A percentile compares a stretch with the other conserved stretches of the same genome.
Conservation (phyloP, 2,888 invertebrate genomes). For the Bhutanitis thaidina region DNA sequence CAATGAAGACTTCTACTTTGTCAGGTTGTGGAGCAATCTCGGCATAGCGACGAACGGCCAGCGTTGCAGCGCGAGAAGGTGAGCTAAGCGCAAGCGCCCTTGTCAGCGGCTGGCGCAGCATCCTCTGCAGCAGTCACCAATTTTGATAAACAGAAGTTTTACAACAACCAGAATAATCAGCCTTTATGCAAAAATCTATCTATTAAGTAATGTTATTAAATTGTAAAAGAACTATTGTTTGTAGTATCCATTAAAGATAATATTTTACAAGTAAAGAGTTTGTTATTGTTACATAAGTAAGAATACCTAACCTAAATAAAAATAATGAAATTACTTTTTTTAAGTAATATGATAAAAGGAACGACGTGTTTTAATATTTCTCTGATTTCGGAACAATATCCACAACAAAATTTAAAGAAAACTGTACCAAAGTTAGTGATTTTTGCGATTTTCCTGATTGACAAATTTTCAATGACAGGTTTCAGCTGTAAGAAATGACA, state of each 20-base stretch:
- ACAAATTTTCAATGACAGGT: constrained; percentile 45
- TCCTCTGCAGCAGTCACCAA: constrained; percentile 65
- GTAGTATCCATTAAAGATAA: no score
- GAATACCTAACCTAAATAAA: constrained; percentile 63
- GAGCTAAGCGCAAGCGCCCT: constrained; percentile 81
- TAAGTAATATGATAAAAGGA: background rate
- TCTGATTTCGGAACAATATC: background rate
- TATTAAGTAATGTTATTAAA: no score
- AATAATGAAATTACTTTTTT: constrained; percentile 15
- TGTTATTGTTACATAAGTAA: constrained; percentile 78
- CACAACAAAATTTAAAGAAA: constrained; percentile 7
- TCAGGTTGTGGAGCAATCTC: constrained; percentile 81
- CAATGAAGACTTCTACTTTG: constrained; percentile 96
- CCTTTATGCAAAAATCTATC: no score
- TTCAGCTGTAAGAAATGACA: constrained; percentile 39
- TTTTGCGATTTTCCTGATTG: no score
- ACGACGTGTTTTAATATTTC: no score
- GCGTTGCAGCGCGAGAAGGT: constrained; percentile 56
- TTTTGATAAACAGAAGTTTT: constrained; percentile 26
- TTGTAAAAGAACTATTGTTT: no score
- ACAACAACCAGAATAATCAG: no score
- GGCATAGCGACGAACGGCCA: constrained; percentile 70
- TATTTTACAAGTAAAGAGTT: constrained; percentile 29
- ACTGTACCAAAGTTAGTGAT: constrained; percentile 25
- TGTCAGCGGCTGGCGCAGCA: constrained; percentile 88